Evolutionary conservation across 2,113 vertebrate genomes (phyloP), one percentile per base, ranked within the genome.

Genomic region (Phalacrocorax carbo): DNA sequence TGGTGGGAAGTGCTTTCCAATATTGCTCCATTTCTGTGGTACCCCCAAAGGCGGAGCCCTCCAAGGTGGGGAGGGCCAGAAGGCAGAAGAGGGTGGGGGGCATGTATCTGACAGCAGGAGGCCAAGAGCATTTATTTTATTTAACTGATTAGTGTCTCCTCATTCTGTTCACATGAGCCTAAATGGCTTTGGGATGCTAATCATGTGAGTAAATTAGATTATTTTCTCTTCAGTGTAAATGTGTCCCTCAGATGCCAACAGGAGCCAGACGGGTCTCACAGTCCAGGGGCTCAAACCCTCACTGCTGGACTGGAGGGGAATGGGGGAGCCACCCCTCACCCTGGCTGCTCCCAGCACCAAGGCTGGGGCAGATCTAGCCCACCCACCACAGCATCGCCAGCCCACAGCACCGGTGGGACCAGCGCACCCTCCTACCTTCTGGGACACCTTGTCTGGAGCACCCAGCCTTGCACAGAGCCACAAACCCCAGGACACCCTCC

Each of bases 131-230:
- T 52, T 96, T 73, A 75, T 87, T 95, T 87, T 86, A 80, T 95
- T 97, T 90, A 80, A 82, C 83, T 95, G 92, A 96, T 96, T 82
- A 95, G 58, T 7, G 27, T 46, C 68, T 88, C 87, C 52, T 40
- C 82, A 76, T 95, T 94, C 94, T 76, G 69, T 51, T 94, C 97
- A 95, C 77, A 9, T 34, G 94, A 82, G 65, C 84, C 90, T 91
- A 77, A 92, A 92, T 64, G 91, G 96, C 93, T 96, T 84, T 15
- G 89, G 65, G 96, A 95, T 93, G 93, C 96, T 95, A 96, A 97
- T 96, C 97, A 46, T 0, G 85, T 51, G 76, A 88, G 75, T 86
- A 96, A 97, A 98, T 97, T 88, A 83, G 96, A 95, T 96, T 76
- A 94, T 85, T 96, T 88, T 69, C 69, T 97, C 88, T 94, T 96